phyloP scores from a whole-genome alignment of 2,888 invertebrate species.

The Chromoteleia sp. region DNA sequence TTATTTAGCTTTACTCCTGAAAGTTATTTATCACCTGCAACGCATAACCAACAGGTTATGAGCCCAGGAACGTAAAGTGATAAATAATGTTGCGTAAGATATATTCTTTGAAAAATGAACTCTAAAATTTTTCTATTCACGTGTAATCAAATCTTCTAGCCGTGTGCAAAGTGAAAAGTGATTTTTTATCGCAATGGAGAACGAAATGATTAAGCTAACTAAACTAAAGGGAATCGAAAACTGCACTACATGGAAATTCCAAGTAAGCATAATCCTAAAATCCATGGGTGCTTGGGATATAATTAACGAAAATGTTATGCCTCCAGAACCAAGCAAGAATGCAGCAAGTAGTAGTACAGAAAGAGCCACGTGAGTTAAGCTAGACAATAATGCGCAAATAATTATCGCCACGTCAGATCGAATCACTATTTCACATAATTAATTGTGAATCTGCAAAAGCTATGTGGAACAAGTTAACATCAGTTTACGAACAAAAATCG shows the following conservation, averaged over 20 bases:
- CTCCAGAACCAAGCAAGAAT: no score
- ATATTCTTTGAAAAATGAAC: no score
- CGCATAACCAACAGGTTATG: constrained; percentile 46
- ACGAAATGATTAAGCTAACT: neutral
- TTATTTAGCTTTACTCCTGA: no score
- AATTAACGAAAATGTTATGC: constrained; percentile 37
- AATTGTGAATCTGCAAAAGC: constrained; percentile 73
- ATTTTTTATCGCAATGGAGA: neutral
- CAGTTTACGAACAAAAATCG: constrained; percentile 75
- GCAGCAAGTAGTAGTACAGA: neutral
- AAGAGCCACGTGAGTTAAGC: constrained; percentile 46
- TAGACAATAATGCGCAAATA: constrained; percentile 72
- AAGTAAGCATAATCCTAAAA: constrained; percentile 36
- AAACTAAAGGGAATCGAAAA: constrained; percentile 29
- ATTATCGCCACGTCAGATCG: constrained; percentile 72
- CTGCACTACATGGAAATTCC: constrained; percentile 53
- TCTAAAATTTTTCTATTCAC: no score
- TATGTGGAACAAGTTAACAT: constrained; percentile 76
- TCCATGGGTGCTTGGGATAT: constrained; percentile 35
- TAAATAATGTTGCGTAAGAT: no score
- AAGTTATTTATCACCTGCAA: no score
- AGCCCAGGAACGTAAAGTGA: constrained; percentile 21
- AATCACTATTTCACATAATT: constrained; percentile 71
- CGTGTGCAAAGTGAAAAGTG: no score
- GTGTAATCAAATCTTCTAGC: no score